Conservation (phyloP, 1,140 invertebrate genomes). For the Gerris buenoi region DNA sequence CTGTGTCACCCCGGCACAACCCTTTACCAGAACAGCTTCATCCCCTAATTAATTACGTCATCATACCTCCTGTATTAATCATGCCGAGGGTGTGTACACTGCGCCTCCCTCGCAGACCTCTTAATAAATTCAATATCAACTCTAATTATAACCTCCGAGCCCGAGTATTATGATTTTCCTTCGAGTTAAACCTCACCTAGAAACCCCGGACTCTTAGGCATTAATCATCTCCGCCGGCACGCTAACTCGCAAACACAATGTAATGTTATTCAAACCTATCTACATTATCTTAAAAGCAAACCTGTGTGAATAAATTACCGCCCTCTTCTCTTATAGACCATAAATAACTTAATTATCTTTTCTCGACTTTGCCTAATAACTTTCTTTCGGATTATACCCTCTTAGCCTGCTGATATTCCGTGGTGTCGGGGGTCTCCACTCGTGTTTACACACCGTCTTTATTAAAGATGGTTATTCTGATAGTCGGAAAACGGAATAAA, state of each 20-base stretch:
- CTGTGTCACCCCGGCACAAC: not conserved
- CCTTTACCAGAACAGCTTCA: not conserved
- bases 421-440: too few species aligned
- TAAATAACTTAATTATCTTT: not conserved
- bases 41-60: not conserved
- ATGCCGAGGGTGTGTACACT: not conserved
- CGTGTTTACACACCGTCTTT: too few species aligned
- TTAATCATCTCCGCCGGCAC: not conserved
- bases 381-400: too few species aligned
- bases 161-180: too few species aligned
- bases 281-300: not conserved
- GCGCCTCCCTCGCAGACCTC: too few species aligned
- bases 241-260: not conserved
- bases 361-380: not conserved
- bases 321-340: not conserved
- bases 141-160: too few species aligned
- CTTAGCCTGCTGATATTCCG: too few species aligned
- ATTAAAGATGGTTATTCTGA: too few species aligned
- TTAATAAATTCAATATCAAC: not conserved
- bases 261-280: not conserved
- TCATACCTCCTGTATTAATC: not conserved
- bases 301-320: not conserved
- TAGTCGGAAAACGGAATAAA: too few species aligned
- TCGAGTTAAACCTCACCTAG: too few species aligned
- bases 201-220: too few species aligned